phyloP scores from a whole-genome alignment of 2,113 vertebrate species.

The Herpailurus yagouaroundi region DNA sequence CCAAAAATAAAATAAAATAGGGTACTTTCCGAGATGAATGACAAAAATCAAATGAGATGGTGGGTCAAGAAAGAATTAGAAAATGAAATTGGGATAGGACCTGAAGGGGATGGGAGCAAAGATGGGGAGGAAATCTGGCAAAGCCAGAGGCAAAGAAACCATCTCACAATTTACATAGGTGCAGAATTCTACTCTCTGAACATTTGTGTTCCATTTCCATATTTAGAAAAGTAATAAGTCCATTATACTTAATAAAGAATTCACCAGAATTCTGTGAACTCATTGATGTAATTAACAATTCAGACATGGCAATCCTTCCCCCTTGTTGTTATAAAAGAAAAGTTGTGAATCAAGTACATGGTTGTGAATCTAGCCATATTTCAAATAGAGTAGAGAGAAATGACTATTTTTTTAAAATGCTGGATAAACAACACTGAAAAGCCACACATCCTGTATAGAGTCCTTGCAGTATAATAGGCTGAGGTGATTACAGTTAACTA shows the following conservation, averaged over 20 bases:
- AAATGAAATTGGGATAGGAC: not conserved
- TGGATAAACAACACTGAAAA: not conserved
- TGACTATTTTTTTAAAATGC: not conserved
- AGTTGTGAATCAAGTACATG: not conserved
- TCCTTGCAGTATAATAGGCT: not conserved
- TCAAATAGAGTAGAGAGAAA: not conserved
- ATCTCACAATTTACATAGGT: not conserved
- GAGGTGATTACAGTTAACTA: not conserved
- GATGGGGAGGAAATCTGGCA: not conserved
- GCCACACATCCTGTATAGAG: not conserved
- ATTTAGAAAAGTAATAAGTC: not conserved
- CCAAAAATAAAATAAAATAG: conserved; percentile 22
- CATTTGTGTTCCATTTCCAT: not conserved
- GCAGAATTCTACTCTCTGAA: not conserved
- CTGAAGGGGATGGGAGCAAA: not conserved
- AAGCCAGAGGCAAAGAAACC: not conserved
- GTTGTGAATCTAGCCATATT: not conserved
- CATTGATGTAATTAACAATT: not conserved
- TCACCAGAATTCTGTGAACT: not conserved
- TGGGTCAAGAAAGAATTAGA: not conserved
- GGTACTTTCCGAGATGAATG: not conserved
- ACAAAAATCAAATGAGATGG: not conserved
- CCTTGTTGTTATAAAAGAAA: not conserved
- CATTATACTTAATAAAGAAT: not conserved
- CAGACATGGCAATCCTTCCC: not conserved